Evolutionary conservation across 2,113 vertebrate species (phyloP).

Genomic region (Glareola pratincola): DNA sequence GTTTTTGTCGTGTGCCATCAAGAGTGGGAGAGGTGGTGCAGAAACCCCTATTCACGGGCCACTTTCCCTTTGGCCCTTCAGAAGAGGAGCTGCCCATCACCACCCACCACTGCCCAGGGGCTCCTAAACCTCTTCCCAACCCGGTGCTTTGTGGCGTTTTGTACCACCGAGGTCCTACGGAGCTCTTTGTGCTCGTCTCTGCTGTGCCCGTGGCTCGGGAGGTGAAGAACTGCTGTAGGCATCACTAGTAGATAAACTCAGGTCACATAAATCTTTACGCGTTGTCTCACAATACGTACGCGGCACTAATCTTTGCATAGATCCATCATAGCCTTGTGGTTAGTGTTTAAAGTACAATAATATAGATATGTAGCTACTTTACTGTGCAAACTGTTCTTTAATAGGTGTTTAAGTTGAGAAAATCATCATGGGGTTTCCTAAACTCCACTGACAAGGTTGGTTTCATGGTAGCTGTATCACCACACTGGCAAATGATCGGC

Average conservation of each 20-base stretch:
- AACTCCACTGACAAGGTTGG: too few relatives aligned
- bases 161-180: not conserved
- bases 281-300: not conserved
- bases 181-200: not conserved
- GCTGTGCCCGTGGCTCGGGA: not conserved
- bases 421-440: not conserved
- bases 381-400: not conserved
- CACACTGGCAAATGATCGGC: not conserved
- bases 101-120: fast-evolving
- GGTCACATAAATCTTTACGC: not conserved
- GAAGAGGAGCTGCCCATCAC: not conserved
- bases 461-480: not conserved
- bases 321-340: not conserved
- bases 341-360: not conserved
- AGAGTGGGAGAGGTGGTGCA: too few relatives aligned
- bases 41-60: not conserved
- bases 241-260: not conserved
- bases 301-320: not conserved
- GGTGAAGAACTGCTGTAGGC: too few relatives aligned
- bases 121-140: not conserved
- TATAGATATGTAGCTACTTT: not conserved
- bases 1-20: not conserved
- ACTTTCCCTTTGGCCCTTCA: not conserved
- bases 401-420: not conserved
- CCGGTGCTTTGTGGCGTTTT: too few relatives aligned